Evolutionary conservation across 1,140 invertebrate genomes (phyloP), one percentile per base, ranked within the genome.

Genomic region (Drosophila albomicans): DNA sequence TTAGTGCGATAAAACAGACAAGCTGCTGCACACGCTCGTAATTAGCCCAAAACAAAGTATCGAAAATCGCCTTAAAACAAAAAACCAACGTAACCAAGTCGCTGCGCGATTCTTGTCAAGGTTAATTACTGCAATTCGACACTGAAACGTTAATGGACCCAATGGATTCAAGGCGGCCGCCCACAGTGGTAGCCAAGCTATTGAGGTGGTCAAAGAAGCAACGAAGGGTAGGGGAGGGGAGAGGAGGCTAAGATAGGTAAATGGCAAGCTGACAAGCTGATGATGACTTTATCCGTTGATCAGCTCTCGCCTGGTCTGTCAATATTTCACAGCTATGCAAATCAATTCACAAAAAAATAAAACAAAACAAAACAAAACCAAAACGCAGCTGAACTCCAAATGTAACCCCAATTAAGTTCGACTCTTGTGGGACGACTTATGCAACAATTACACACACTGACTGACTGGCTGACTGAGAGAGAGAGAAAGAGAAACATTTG

Each of bases 361-460:
- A 25, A 25, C 30, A 32, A 32, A 32, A 32, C 2, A 38, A 38
- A 38, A 38, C 35, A 11, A 20, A 49, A 30, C 15, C 10, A 49
- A 57, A 57, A n/a, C 8, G 4, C 51, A 32, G 49, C 43, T 82
- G 72, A 86, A 74, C 79, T 88, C 58, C 45, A 88, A 75, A 66
- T 73, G 77, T 84, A 89, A 89, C 77, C 85, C 80, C 85, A 88
- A 88, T 88, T 88, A 84, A 88, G 62, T 66, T 38, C 64, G 43
- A 28, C 28, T 20, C 48, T 49, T 49, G 48, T 49, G 48, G 48
- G 48, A 49, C 48, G 48, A 52, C 28, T 76, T 76, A 72, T 76
- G 74, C 74, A 76, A 76, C 52, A 64, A 32, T 66, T 66, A 66
- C 15, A 56, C 35, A 62, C 13, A 54, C 8, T 38, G 3, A 57